These are phyloP conservation scores for Oligia strigilis DNA, from an alignment of 2,888 invertebrate genomes.

Conservation along the genomic window DNA sequence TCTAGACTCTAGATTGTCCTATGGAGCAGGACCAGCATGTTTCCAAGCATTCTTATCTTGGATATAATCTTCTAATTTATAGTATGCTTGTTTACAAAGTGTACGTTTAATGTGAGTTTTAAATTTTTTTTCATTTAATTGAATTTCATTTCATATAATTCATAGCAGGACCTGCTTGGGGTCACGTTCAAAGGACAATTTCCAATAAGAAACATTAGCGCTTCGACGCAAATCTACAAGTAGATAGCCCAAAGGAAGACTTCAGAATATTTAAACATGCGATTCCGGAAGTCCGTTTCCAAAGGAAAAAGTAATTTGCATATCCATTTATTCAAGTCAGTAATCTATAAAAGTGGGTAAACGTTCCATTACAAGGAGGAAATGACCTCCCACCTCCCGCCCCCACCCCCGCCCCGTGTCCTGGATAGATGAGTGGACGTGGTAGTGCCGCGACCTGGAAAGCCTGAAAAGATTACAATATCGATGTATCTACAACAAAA, in stretches of 20 bases:
- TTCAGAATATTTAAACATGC: conserved; percentile 3
- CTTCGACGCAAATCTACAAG: neutral
- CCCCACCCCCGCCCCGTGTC: conserved; percentile 48
- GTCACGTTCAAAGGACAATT: neutral
- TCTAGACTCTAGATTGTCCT: no score
- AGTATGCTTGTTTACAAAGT: no score
- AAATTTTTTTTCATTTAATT: no score
- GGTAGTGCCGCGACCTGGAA: conserved; percentile 57
- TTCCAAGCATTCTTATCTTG: no score
- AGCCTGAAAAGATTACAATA: conserved; percentile 56
- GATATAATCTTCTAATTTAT: no score
- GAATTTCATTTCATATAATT: no score
- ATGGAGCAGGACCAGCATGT: no score
- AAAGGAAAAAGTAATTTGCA: conserved; percentile 40
- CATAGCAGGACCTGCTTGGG: neutral
- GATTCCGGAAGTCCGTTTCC: conserved; percentile 1
- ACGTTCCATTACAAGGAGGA: conserved; percentile 61
- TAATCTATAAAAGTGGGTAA: conserved; percentile 53
- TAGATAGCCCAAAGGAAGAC: neutral
- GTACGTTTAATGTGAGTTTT: no score
- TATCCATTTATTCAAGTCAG: conserved; percentile 42
- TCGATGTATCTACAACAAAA: conserved; percentile 38
- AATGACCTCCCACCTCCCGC: conserved; percentile 61
- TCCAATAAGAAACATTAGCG: neutral
- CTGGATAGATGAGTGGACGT: conserved; percentile 71